phyloP scores from a whole-genome alignment of 1,140 invertebrate species.

The Xylocopa sonorina region DNA sequence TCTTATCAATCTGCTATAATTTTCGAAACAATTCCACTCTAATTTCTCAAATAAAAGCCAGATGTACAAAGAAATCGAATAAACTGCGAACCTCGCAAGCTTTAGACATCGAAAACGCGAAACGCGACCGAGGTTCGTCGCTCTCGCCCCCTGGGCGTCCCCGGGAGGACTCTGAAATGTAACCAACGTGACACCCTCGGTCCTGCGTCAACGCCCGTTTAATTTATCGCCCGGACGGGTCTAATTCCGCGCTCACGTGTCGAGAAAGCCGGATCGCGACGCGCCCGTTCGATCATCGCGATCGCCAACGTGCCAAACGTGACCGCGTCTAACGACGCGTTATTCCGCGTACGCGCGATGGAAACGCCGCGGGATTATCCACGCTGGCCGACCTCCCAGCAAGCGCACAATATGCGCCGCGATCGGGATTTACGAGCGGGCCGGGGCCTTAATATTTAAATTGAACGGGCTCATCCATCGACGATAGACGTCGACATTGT shows the following conservation, averaged over 20 bases:
- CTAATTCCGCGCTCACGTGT: slow-evolving; percentile 41
- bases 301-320: slow-evolving; percentile 10
- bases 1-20: too few species aligned
- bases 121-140: too few species aligned
- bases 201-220: slow-evolving; percentile 12
- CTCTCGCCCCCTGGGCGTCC: too few species aligned
- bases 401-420: slow-evolving; percentile 45
- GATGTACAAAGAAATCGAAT: too few species aligned
- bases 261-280: slow-evolving; percentile 44
- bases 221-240: slow-evolving; percentile 41
- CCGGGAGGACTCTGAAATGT: background rate
- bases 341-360: slow-evolving; percentile 18
- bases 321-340: slow-evolving; percentile 40
- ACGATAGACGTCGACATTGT: slow-evolving; percentile 2
- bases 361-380: slow-evolving; percentile 46
- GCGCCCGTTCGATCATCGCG: slow-evolving; percentile 23
- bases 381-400: slow-evolving; percentile 42
- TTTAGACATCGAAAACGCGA: too few species aligned
- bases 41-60: too few species aligned
- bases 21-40: too few species aligned
- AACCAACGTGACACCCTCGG: slow-evolving; percentile 6
- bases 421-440: slow-evolving; percentile 28
- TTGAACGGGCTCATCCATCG: slow-evolving; percentile 1
- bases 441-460: slow-evolving; percentile 47
- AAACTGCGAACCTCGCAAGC: too few species aligned